A percentile compares a stretch with the other conserved stretches of the same genome.
Conservation (phyloP, 2,888 invertebrate genomes). For the Caenorhabditis virilis region DNA sequence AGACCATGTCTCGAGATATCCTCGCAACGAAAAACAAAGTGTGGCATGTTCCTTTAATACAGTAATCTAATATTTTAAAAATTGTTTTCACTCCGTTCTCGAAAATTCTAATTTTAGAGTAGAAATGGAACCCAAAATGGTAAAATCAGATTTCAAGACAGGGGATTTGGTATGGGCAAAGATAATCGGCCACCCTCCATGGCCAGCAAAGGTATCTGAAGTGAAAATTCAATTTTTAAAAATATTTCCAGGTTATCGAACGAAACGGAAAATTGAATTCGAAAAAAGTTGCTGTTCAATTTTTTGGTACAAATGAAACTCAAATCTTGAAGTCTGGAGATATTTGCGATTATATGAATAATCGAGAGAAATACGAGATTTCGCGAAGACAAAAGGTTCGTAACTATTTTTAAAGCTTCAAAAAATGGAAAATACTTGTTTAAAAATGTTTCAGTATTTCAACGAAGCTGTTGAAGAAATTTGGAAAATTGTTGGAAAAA, state of each 20-base stretch:
- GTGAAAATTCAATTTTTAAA: not conserved
- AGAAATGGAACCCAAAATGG: not conserved
- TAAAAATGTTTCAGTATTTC: conserved; percentile 11
- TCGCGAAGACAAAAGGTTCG: conserved; percentile 11
- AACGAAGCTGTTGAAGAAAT: conserved; percentile 15
- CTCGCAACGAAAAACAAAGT: no score
- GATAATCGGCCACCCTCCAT: conserved; percentile 91
- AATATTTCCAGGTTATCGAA: conserved; percentile 10
- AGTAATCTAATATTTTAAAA: no score
- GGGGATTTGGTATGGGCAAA: conserved; percentile 85
- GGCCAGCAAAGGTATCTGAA: conserved; percentile 83
- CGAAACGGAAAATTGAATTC: conserved; percentile 1
- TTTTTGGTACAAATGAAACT: conserved; percentile 13
- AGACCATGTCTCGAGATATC: no score
- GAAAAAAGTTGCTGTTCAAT: conserved; percentile 9
- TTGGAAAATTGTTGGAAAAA: not conserved
- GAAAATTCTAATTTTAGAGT: no score
- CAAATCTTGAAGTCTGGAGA: conserved; percentile 9
- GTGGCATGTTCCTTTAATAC: no score
- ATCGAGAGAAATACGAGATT: conserved; percentile 11
- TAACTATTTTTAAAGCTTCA: not conserved
- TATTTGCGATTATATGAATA: conserved; percentile 19
- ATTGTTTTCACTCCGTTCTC: no score
- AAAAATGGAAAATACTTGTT: not conserved
- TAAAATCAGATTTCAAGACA: not conserved